A percentile compares a stretch with the other conserved stretches of the same genome.
These are phyloP conservation scores for Tragelaphus scriptus DNA, from an alignment of 2,113 vertebrate species.

Conservation along the genomic window DNA sequence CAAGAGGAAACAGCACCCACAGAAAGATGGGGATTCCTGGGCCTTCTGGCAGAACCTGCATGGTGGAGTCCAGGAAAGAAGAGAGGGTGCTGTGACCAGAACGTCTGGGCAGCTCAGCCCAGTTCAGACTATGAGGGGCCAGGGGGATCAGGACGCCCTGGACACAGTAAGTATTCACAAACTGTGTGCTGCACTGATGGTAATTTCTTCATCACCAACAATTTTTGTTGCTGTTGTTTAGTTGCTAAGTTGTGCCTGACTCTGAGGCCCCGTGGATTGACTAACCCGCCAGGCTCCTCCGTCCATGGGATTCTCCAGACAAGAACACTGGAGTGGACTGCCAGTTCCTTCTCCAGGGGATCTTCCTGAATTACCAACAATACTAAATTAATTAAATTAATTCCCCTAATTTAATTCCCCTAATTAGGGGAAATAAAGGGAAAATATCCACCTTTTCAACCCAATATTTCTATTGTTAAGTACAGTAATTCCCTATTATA, in stretches of 20 bases:
- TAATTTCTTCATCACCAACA: neutral
- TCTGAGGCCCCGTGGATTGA: neutral
- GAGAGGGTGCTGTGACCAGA: neutral
- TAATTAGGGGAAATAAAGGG: too few relatives aligned
- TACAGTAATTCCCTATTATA: neutral
- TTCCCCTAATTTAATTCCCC: too few relatives aligned
- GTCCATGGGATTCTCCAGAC: neutral
- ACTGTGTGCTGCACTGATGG: neutral
- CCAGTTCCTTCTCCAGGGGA: neutral
- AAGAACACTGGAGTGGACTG: neutral
- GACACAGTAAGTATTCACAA: neutral
- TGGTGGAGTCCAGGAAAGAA: neutral
- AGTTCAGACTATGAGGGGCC: neutral
- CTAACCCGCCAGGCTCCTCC: neutral
- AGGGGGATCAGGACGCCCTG: neutral
- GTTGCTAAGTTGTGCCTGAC: neutral
- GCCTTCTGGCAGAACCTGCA: neutral
- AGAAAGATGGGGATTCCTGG: neutral
- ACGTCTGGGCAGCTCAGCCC: neutral
- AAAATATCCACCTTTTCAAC: neutral
- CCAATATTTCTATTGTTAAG: neutral
- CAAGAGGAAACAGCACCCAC: neutral
- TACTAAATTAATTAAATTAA: neutral
- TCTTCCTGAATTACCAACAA: neutral
- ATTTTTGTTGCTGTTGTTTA: neutral